Conservation (phyloP, 2,888 invertebrate genomes). For the Micoletzkya japonica region DNA sequence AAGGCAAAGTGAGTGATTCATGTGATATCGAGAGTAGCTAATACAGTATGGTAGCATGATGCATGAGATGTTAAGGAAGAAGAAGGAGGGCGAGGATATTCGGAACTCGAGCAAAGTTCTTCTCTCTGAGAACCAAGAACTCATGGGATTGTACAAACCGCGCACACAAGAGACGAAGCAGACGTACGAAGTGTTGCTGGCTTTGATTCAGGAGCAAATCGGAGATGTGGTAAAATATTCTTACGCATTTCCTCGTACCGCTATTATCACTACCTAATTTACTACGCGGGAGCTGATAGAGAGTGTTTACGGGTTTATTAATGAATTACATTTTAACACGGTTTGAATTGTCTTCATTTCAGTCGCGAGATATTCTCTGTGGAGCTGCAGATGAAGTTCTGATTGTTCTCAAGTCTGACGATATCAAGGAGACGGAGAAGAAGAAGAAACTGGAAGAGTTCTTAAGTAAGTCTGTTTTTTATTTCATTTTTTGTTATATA, state of each 20-base stretch:
- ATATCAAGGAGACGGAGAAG: conserved; percentile 86
- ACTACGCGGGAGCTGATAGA: too few species aligned
- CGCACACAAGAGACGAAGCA: conserved; percentile 96
- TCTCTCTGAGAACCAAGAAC: conserved; percentile 73
- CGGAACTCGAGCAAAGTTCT: conserved; percentile 70
- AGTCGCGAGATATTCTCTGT: conserved; percentile 92
- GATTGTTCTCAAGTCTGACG: conserved; percentile 89
- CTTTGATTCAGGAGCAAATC: conserved; percentile 93
- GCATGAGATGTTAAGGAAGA: conserved; percentile 38
- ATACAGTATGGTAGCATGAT: neutral
- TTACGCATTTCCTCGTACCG: too few species aligned
- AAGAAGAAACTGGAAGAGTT: conserved; percentile 82
- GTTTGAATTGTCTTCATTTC: conserved; percentile 37
- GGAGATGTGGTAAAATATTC: conserved; percentile 85
- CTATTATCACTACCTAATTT: too few species aligned
- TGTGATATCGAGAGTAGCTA: neutral
- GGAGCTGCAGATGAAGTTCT: conserved; percentile 99
- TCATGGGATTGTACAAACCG: conserved; percentile 89
- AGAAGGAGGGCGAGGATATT: conserved; percentile 37
- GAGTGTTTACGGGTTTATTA: too few species aligned
- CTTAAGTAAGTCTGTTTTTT: conserved; percentile 27
- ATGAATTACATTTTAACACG: too few species aligned
- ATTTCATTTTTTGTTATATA: neutral
- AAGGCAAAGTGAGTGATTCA: conserved; percentile 67
- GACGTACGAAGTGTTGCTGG: conserved; percentile 87